These are phyloP conservation scores for Hypomesus transpacificus DNA, from an alignment of 2,113 vertebrate species.

Conservation along the genomic window DNA sequence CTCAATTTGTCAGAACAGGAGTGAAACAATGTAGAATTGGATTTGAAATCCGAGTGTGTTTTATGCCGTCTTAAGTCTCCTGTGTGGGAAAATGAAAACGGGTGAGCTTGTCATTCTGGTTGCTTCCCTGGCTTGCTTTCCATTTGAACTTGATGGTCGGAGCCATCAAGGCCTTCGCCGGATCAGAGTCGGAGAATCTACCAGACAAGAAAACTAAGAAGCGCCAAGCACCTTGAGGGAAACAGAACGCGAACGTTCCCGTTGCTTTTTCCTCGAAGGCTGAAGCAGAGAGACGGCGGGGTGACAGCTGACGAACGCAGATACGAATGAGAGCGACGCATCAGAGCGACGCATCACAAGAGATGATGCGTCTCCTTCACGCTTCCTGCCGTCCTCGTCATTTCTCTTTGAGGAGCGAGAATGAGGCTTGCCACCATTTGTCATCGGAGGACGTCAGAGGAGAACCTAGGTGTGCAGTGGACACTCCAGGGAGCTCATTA, in stretches of 20 bases:
- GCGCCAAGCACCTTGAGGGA: slow-evolving; percentile 51
- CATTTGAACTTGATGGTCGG: slow-evolving; percentile 21
- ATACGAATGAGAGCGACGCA: slow-evolving; percentile 63
- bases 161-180: slow-evolving; percentile 32
- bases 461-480: slow-evolving; percentile 55
- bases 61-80: too few relatives aligned
- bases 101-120: slow-evolving; percentile 39
- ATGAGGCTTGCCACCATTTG: slow-evolving; percentile 69
- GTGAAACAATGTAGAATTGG: too few relatives aligned
- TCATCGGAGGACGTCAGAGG: slow-evolving; percentile 58
- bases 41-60: too few relatives aligned
- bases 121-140: slow-evolving; percentile 4
- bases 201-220: slow-evolving; percentile 38
- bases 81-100: slow-evolving; percentile 3
- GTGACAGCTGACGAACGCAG: slow-evolving; percentile 66
- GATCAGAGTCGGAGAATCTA: slow-evolving; percentile 49
- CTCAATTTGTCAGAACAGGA: background rate
- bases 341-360: slow-evolving; percentile 52
- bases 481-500: slow-evolving; percentile 78
- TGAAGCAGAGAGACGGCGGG: slow-evolving; percentile 26
- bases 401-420: slow-evolving; percentile 70
- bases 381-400: slow-evolving; percentile 66
- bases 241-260: slow-evolving; percentile 37
- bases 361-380: slow-evolving; percentile 69
- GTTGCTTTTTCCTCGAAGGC: slow-evolving; percentile 30